phyloP scores from a whole-genome alignment of 2,888 invertebrate species.

The Agrypnus murinus region DNA sequence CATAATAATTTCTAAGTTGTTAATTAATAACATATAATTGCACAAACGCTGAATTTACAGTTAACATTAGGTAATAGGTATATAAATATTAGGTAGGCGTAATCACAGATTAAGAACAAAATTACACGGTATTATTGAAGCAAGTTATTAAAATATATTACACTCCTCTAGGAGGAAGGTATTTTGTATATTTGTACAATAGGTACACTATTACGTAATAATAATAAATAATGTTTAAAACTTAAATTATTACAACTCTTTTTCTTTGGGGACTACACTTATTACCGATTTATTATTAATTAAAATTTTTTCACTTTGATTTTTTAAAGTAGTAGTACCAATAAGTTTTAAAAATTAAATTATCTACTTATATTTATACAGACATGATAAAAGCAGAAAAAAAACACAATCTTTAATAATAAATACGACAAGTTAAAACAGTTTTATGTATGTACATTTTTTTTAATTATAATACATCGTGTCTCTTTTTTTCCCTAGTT shows the following conservation, averaged over 20 bases:
- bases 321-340: slow-evolving; percentile 47
- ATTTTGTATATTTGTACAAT: slow-evolving; percentile 57
- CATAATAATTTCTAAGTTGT: slow-evolving; percentile 38
- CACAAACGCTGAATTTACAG: slow-evolving; percentile 59
- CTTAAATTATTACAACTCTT: slow-evolving; percentile 27
- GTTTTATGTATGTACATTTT: slow-evolving; percentile 48
- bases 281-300: slow-evolving; percentile 43
- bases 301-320: slow-evolving; percentile 29
- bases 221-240: slow-evolving; percentile 44
- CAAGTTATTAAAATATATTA: slow-evolving; percentile 63
- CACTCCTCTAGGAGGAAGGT: slow-evolving; percentile 57
- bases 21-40: slow-evolving; percentile 51
- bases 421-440: slow-evolving; percentile 44
- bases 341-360: slow-evolving; percentile 50
- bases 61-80: slow-evolving; percentile 66
- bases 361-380: slow-evolving; percentile 45
- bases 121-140: slow-evolving; percentile 61
- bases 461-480: slow-evolving; percentile 55
- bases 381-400: slow-evolving; percentile 45
- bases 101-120: slow-evolving; percentile 69
- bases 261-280: slow-evolving; percentile 48
- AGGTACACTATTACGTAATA: slow-evolving; percentile 51
- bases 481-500: slow-evolving; percentile 16
- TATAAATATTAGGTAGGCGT: slow-evolving; percentile 67
- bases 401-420: slow-evolving; percentile 47